Percentiles rank a stretch among this genome's conserved stretches.
These are phyloP conservation scores for Dipodomys ordii DNA, from an alignment of 2,113 vertebrate genomes.

Conservation along the genomic window DNA sequence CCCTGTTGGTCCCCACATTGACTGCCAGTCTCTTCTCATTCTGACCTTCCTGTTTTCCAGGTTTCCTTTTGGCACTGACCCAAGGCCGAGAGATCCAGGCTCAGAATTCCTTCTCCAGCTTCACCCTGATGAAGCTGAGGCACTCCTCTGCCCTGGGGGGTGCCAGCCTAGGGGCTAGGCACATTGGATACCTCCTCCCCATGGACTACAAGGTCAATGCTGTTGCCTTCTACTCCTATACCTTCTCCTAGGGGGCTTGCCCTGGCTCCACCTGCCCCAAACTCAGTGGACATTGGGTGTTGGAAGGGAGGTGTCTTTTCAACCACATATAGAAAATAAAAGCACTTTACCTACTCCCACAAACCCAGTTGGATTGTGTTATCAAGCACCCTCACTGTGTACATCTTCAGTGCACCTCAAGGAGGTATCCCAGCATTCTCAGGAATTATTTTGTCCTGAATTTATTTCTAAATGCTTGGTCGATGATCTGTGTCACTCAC, in stretches of 20 bases:
- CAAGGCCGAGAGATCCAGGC: slow-evolving; percentile 73
- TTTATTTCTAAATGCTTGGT: background rate
- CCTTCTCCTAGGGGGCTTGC: slow-evolving; percentile 80
- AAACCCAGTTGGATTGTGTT: background rate
- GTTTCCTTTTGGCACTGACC: slow-evolving; percentile 89
- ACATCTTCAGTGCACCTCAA: background rate
- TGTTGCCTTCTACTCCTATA: slow-evolving; percentile 90
- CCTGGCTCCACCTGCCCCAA: background rate
- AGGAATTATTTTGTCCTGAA: background rate
- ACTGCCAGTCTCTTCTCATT: background rate
- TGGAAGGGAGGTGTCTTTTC: background rate
- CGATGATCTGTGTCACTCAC: background rate
- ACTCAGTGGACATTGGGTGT: background rate
- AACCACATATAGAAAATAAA: slow-evolving; percentile 72
- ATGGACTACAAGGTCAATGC: slow-evolving; percentile 89
- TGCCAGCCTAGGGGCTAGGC: slow-evolving; percentile 90
- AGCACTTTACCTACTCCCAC: slow-evolving; percentile 56
- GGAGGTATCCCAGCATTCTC: background rate
- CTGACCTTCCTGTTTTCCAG: slow-evolving; percentile 76
- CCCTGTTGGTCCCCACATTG: background rate
- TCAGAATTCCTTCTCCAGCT: slow-evolving; percentile 84
- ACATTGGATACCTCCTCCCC: slow-evolving; percentile 82
- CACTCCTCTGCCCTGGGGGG: slow-evolving; percentile 93
- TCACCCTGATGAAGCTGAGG: slow-evolving; percentile 90
- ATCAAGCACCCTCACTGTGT: background rate